Evolutionary conservation across 2,797 vertebrate species (phyloP).

Genomic region (Pseudomugil gertrudae): DNA sequence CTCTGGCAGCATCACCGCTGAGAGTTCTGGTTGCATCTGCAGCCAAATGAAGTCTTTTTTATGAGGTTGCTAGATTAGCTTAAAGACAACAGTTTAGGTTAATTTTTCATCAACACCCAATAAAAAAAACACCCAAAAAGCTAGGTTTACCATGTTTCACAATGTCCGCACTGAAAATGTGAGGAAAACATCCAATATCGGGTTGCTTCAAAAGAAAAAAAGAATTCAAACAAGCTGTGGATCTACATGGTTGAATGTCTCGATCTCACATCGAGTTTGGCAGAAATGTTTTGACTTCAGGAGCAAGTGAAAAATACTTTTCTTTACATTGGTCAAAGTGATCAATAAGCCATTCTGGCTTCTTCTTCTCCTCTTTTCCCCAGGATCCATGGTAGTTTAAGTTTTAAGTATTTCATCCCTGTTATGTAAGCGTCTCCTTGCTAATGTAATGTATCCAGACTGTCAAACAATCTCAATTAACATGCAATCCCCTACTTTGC

Average conservation of each 20-base stretch:
- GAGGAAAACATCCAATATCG: not conserved
- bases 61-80: not conserved
- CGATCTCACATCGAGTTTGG: not conserved
- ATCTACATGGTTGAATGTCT: not conserved
- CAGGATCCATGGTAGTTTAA: slow-evolving; percentile 57
- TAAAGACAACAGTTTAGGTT: not conserved
- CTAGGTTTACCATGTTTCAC: not conserved
- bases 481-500: slow-evolving; percentile 37
- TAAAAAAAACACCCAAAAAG: not conserved
- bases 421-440: slow-evolving; percentile 59
- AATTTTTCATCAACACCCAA: not conserved
- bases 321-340: slow-evolving; percentile 21
- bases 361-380: slow-evolving; percentile 57
- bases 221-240: not conserved
- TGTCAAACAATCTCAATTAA: slow-evolving; percentile 61
- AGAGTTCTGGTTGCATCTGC: not conserved
- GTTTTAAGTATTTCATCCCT: slow-evolving; percentile 47
- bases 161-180: not conserved
- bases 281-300: slow-evolving; percentile 1
- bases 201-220: not conserved
- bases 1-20: not conserved
- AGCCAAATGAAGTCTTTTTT: not conserved
- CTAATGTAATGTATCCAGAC: slow-evolving; percentile 57
- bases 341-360: slow-evolving; percentile 38
- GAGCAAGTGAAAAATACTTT: slow-evolving; percentile 11